Evolutionary conservation across 2,113 vertebrate genomes (phyloP).

Genomic region (Craseonycteris thonglongyai): DNA sequence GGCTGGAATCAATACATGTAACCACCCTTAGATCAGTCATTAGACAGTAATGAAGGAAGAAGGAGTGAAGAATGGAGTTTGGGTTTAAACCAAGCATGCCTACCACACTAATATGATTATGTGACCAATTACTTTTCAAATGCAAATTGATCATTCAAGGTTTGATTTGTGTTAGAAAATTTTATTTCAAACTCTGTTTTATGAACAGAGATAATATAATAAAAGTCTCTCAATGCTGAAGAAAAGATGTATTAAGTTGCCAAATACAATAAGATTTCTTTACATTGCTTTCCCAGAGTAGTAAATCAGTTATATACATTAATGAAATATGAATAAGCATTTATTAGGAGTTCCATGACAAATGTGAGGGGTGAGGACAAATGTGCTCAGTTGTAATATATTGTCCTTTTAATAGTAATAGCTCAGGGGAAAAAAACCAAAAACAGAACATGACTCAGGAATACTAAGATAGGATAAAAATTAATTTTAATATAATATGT

Average conservation of each 20-base stretch:
- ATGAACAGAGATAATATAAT: not conserved
- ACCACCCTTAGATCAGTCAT: not conserved
- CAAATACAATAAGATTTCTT: not conserved
- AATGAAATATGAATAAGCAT: not conserved
- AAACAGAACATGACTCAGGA: not conserved
- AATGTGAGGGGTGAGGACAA: not conserved
- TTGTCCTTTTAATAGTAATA: not conserved
- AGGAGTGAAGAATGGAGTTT: not conserved
- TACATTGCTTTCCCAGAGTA: not conserved
- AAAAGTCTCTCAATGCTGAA: not conserved
- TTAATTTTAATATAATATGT: not conserved
- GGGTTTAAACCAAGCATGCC: not conserved
- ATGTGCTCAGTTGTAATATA: not conserved
- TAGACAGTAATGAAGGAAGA: not conserved
- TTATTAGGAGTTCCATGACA: not conserved
- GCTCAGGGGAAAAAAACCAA: too few species aligned
- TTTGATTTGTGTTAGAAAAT: not conserved
- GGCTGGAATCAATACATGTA: not conserved
- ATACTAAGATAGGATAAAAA: not conserved
- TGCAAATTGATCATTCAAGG: not conserved
- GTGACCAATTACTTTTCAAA: not conserved
- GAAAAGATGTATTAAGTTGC: not conserved
- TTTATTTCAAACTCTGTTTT: not conserved
- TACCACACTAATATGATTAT: too few species aligned
- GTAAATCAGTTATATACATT: not conserved